phyloP scores from a whole-genome alignment of 2,888 invertebrate genomes.

The Margaritifera margaritifera region DNA sequence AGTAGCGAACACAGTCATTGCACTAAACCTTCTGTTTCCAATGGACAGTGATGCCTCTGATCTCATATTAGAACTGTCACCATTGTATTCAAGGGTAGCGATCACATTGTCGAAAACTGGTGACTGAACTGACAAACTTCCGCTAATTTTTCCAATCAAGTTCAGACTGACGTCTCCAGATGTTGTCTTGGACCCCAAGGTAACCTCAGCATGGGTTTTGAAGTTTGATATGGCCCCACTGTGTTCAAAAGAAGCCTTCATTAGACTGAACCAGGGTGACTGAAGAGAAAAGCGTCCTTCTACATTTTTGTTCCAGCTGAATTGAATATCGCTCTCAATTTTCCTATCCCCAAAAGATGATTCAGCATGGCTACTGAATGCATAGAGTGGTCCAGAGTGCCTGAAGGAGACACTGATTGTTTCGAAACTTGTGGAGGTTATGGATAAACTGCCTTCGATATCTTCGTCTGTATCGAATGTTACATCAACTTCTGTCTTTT shows the following conservation, averaged over 20 bases:
- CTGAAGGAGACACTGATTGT: conserved; percentile 28
- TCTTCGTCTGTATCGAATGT: conserved; percentile 14
- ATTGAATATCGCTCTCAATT: too few species aligned
- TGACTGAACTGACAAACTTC: too few species aligned
- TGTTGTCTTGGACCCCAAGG: conserved; percentile 25
- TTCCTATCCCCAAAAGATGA: too few species aligned
- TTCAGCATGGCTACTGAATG: conserved; percentile 1
- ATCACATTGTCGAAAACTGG: too few species aligned
- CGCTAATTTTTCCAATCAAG: too few species aligned
- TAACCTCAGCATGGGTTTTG: conserved; percentile 18
- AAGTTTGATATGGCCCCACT: conserved; percentile 20
- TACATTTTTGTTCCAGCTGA: too few species aligned
- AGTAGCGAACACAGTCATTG: too few species aligned
- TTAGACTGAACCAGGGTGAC: conserved; percentile 18
- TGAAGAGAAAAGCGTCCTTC: conserved; percentile 16
- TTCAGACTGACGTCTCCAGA: conserved; percentile 27
- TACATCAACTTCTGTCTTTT: conserved; percentile 7
- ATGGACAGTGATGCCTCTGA: too few species aligned
- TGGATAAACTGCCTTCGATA: conserved; percentile 36
- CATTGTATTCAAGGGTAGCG: too few species aligned
- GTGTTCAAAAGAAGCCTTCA: conserved; percentile 25
- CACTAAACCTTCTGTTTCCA: too few species aligned
- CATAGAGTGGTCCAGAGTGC: conserved; percentile 5
- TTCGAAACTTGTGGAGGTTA: conserved; percentile 41
- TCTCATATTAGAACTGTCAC: too few species aligned